Base-by-base conservation (phyloP, 1,140 invertebrate genomes). In the Hylyphantes graminicola region DNA sequence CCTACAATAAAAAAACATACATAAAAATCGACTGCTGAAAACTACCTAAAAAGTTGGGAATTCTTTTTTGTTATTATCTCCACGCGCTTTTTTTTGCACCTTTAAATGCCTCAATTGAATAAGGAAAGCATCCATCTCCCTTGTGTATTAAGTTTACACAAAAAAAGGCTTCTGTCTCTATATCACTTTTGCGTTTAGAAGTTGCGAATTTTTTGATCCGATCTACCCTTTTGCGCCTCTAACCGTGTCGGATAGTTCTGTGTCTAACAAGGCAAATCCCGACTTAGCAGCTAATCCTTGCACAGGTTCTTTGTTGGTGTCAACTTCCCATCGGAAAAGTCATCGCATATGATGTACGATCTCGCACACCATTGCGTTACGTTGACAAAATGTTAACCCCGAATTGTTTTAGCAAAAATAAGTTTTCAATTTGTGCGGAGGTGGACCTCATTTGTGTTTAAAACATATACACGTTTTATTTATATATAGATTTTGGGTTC, bases 81-180 rank as follows among this genome's bases (percentile, higher is more conserved):
- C 51, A 4, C 48, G 7, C 21, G 13, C 57, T 54, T 73, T 63
- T 64, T 50, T 63, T 76, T 54, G n/a, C 74, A 50, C 59, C 74
- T 76, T 76, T 76, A 76, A 76, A 76, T 76, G 74, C 74, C 57
- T 64, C 57, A 76, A 76, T 76, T 64, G 74, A 76, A 76, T 76
- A 76, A 76, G 48, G 61, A 76, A 76, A 63, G 10, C 74, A 64
- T 64, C 48, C 59, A 74, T 76, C 57, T 76, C 74, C 48, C 57
- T 64, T 63, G 74, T 61, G 74, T 63, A 76, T 76, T 64, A 63
- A 48, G n/a, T 70, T 50, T 76, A 15, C 48, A 48, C 1, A 35
- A n/a, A 35, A 35, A 35, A 59, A 59, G 59, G 72, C 61, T 76
- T 76, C 51, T 76, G 59, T 61, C 64, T 35, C 51, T 61, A 76